phyloP scores from a whole-genome alignment of 2,797 vertebrate species.

The Neoniphon sammara region DNA sequence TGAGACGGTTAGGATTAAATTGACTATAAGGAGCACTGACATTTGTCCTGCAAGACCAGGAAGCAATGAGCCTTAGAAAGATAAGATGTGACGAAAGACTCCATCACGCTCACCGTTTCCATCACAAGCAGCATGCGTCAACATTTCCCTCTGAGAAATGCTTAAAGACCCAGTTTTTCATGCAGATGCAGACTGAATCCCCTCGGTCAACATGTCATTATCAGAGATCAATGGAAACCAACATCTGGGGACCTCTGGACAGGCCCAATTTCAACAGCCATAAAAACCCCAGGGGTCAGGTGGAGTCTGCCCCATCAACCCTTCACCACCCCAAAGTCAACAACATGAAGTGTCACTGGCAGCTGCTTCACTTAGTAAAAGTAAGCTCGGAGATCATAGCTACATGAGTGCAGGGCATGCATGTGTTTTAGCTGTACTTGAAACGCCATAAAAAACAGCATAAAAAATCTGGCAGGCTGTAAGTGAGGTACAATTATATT shows the following conservation, averaged over 20 bases:
- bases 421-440: not conserved
- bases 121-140: conserved; percentile 37
- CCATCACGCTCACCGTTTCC: conserved; percentile 7
- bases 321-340: conserved; percentile 41
- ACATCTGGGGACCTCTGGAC: conserved; percentile 53
- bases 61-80: conserved; percentile 33
- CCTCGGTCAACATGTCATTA: conserved; percentile 45
- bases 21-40: conserved; percentile 28
- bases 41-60: conserved; percentile 40
- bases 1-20: conserved; percentile 17
- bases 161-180: conserved; percentile 34
- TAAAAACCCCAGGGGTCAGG: conserved; percentile 29
- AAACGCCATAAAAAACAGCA: not conserved
- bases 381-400: not conserved
- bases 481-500: conserved; percentile 5
- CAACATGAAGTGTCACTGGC: conserved; percentile 35
- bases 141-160: conserved; percentile 33
- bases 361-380: conserved; percentile 42
- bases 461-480: conserved; percentile 5
- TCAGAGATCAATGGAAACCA: conserved; percentile 37
- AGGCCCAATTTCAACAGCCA: conserved; percentile 38
- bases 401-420: not conserved
- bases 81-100: conserved; percentile 35
- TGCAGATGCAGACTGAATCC: conserved; percentile 13
- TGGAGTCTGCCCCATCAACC: conserved; percentile 29